A percentile compares a stretch with the other conserved stretches of the same genome.
Evolutionary conservation across 2,888 invertebrate species (phyloP).

Genomic region (Andrena marginata): DNA sequence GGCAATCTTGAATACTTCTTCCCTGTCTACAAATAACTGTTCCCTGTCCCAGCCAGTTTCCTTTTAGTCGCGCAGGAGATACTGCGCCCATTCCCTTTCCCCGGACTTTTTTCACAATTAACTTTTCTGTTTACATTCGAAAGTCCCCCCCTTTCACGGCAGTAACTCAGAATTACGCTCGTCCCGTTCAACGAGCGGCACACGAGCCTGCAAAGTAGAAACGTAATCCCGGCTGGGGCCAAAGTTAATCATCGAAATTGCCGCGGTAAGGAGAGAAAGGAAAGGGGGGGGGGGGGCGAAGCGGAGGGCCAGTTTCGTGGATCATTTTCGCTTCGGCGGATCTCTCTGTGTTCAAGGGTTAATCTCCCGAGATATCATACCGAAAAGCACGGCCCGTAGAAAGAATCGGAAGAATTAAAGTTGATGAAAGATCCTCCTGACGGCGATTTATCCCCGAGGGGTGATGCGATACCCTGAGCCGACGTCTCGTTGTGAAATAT

Average conservation of each 20-base stretch:
- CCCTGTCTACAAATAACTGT: not conserved
- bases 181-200: conserved; percentile 11
- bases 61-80: not conserved
- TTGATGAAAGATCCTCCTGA: conserved; percentile 74
- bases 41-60: not conserved
- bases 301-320: conserved; percentile 35
- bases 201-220: conserved; percentile 26
- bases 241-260: conserved; percentile 62
- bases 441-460: conserved; percentile 74
- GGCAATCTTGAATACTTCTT: not conserved
- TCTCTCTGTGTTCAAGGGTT: conserved; percentile 55
- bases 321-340: conserved; percentile 57
- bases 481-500: conserved; percentile 74
- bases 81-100: not conserved
- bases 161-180: conserved; percentile 49
- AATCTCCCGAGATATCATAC: conserved; percentile 66
- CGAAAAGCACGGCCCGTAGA: conserved; percentile 40
- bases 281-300: not conserved
- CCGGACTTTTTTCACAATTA: not conserved
- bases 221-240: conserved; percentile 46
- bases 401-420: conserved; percentile 71
- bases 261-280: conserved; percentile 13
- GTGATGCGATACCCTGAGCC: conserved; percentile 72
- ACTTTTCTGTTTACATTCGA: not conserved
- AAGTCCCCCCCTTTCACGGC: not conserved